These are phyloP conservation scores for Arrhopalites spinosus DNA, from an alignment of 2,888 invertebrate genomes.

Conservation along the genomic window DNA sequence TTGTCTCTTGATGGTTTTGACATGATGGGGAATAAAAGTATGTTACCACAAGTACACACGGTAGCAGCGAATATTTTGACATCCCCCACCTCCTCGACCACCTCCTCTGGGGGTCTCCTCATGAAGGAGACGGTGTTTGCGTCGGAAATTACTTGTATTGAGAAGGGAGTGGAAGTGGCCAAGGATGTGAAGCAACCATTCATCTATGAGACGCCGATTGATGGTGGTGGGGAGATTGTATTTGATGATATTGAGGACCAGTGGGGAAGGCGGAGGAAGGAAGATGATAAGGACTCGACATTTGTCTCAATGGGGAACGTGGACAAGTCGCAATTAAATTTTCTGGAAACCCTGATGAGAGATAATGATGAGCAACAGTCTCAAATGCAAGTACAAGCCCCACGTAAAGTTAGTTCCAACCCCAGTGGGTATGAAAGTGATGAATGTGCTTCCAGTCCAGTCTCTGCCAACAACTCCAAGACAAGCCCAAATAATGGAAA, in stretches of 20 bases:
- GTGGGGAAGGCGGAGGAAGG: conserved; percentile 42
- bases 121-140: conserved; percentile 56
- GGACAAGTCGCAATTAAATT: conserved; percentile 40
- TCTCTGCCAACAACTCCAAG: conserved; percentile 37
- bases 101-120: conserved; percentile 10
- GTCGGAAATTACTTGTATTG: conserved; percentile 56
- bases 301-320: neutral
- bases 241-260: conserved; percentile 82
- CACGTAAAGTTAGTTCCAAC: conserved; percentile 35
- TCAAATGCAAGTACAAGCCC: conserved; percentile 25
- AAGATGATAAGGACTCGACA: conserved; percentile 10
- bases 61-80: no score
- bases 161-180: conserved; percentile 44
- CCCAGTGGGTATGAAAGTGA: conserved; percentile 55
- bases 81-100: neutral
- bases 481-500: conserved; percentile 48
- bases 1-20: conserved; percentile 45
- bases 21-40: conserved; percentile 27
- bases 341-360: conserved; percentile 38
- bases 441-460: conserved; percentile 50
- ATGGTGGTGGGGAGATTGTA: conserved; percentile 75
- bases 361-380: conserved; percentile 33
- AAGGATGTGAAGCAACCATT: conserved; percentile 59
- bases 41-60: conserved; percentile 37
- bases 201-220: conserved; percentile 67